Evolutionary conservation across 2,113 vertebrate species (phyloP), one percentile per base, ranked within the genome.

Genomic region (Petrocephalus microphthalmus): DNA sequence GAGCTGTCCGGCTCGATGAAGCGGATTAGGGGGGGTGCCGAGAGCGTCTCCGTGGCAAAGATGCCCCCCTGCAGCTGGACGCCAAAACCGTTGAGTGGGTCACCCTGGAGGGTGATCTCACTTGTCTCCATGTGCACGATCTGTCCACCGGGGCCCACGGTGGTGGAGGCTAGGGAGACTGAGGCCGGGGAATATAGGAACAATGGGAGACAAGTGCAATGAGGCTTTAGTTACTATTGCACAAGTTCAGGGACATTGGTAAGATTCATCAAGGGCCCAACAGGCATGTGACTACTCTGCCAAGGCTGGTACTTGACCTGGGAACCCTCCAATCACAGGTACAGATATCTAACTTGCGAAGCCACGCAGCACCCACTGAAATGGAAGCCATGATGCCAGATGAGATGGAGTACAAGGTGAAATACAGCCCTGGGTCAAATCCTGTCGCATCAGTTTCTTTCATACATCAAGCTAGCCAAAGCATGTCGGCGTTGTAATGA

Each of bases 1-100:
- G 98, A 97, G 91, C 98, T 99, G 96, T 99, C 98, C 0, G 98
- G 98, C 91, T 99, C 98, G 11, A 99, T 99, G 93, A 99, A 99
- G 53, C 97, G 94, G 90, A 99, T 95, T 4, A 99, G 96, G 1
- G 98, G 98, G 0, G 98, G 98, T 1, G 98, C 97, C 0, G 98
- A 99, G 88, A 99, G 94, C 2, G 97, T 98, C 93, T 99, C 98
- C 0, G 98, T 99, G 91, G 98, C 97, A 54, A 99, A 99, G 93
- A 99, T 97, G 56, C 98, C 98, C 67, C 98, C 98, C 91, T 99
- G 98, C 45, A 99, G 97, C 94, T 99, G 98, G 19, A 99, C 96
- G 67, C 98, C 98, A 0, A 99, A 99, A 90, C 98, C 98, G 5
- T 97, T 98, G 91, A 99, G 95, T 0, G 97, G 98, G 60, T 99